These are phyloP conservation scores for Bufotes viridis DNA, from an alignment of 2,797 vertebrate genomes.

Conservation along the genomic window DNA sequence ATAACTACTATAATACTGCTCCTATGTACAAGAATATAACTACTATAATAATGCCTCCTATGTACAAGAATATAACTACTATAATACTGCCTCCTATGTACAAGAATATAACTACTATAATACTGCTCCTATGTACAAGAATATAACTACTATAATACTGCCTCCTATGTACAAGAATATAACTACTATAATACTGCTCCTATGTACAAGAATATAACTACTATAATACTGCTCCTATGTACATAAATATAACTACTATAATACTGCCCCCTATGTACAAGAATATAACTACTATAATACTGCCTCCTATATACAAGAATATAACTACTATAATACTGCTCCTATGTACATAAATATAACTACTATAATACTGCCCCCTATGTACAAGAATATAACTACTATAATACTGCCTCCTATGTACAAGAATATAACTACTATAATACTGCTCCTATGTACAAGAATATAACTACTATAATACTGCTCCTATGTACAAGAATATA, in stretches of 20 bases:
- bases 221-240: neutral
- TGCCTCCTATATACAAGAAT: neutral
- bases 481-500: conserved; percentile 6
- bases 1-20: neutral
- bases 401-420: neutral
- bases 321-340: conserved; percentile 3
- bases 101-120: conserved; percentile 1
- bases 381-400: conserved; percentile 11
- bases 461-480: conserved; percentile 14
- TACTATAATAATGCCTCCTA: neutral
- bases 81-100: neutral
- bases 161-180: neutral
- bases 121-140: neutral
- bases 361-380: neutral
- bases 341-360: conserved; percentile 2
- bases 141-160: conserved; percentile 1
- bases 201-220: neutral
- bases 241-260: conserved; percentile 1
- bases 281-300: neutral
- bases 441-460: neutral
- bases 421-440: conserved; percentile 13
- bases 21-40: conserved; percentile 1
- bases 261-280: conserved; percentile 1
- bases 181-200: neutral
- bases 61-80: neutral